Base-by-base conservation (phyloP, 2,113 vertebrate genomes). In the Pyrgilauda ruficollis region DNA sequence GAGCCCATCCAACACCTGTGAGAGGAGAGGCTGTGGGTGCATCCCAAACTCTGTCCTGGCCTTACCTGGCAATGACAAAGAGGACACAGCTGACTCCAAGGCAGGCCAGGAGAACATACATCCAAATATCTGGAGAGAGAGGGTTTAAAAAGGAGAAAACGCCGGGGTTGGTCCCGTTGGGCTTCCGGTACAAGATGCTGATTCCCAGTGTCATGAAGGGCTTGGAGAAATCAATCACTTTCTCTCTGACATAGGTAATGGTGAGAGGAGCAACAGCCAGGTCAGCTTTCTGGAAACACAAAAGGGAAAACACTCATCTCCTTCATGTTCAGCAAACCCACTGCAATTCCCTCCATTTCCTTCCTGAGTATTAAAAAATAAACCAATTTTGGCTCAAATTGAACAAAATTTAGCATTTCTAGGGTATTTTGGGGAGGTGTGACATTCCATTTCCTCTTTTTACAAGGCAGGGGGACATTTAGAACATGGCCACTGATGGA, bases 171-270 rank as follows among this genome's bases (percentile, higher is more conserved):
- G 99, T 99, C 92, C 99, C 99, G 41, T 99, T 99, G 74, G 99
- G 99, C 87, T 99, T 99, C 92, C 99, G 98, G 97, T 99, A 99
- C 82, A 99, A 98, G 87, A 99, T 99, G 78, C 99, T 99, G 97
- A 99, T 99, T 41, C 99, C 99, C 92, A 99, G 97, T 0, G 99
- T 99, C 99, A 99, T 99, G 97, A 99, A 99, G 47, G 99, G 99
- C 94, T 99, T 99, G 69, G 99, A 99, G 97, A 99, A 99, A 90
- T 99, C 99, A 16, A 99, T 99, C 77, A 99, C 99, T 77, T 99
- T 99, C 97, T 99, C 99, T 91, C 99, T 98, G 55, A 99, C 99
- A 1, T 99, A 99, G 24, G 99, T 99, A 74, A 99, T 99, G 78
- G 99, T 99, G 49, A 99, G 98, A 39, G 99, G 99, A 56, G 99